phyloP scores from a whole-genome alignment of 2,113 vertebrate genomes.

The Leptodactylus fuscus region DNA sequence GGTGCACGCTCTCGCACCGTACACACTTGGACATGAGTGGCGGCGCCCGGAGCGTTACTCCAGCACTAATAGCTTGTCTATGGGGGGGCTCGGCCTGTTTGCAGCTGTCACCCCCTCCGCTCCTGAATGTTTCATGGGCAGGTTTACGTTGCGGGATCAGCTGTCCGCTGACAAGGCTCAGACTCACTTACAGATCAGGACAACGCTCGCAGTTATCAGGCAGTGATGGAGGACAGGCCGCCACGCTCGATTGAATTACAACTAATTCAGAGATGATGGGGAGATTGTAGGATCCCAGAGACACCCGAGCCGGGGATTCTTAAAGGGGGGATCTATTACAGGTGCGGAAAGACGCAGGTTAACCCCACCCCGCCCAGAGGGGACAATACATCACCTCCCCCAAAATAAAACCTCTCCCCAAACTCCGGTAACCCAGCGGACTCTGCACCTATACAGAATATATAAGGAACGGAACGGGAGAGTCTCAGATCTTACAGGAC shows the following conservation, averaged over 20 bases:
- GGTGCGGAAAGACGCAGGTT: not conserved
- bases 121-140: conserved; percentile 61
- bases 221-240: not conserved
- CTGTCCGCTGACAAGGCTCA: conserved; percentile 53
- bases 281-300: conserved; percentile 1
- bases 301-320: conserved; percentile 10
- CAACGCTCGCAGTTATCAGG: conserved; percentile 12
- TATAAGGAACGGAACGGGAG: no score
- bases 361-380: not conserved
- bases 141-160: no score
- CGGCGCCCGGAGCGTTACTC: no score
- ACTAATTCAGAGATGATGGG: conserved; percentile 28
- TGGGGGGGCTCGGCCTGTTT: no score
- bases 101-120: not conserved
- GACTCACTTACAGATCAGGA: conserved; percentile 64
- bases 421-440: not conserved
- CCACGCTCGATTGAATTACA: conserved; percentile 57
- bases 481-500: no score
- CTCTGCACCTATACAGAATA: no score
- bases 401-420: not conserved
- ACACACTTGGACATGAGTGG: no score
- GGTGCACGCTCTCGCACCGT: no score
- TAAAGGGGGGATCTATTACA: not conserved
- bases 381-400: not conserved
- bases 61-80: no score